Conservation (phyloP, 2,797 vertebrate genomes). For the Ambastaia sidthimunki region DNA sequence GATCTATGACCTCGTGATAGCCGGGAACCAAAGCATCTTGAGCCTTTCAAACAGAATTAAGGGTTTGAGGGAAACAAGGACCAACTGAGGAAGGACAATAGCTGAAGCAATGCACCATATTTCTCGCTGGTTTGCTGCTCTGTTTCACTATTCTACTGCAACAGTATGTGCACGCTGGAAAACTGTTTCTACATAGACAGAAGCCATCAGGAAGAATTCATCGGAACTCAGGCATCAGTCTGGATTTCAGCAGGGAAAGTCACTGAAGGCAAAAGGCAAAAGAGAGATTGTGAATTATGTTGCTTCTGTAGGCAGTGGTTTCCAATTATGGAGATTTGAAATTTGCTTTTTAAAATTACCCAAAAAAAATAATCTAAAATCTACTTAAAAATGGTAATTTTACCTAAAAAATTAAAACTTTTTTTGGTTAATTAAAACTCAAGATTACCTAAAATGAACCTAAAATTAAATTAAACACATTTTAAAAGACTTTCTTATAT, state of each 20-base stretch:
- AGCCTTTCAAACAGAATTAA: slow-evolving; percentile 54
- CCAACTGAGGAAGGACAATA: background rate
- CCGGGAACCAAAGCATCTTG: slow-evolving; percentile 53
- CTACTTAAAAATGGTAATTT: too few relatives aligned
- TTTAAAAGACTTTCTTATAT: too few relatives aligned
- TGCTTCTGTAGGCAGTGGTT: background rate
- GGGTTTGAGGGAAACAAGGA: background rate
- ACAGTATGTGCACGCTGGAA: slow-evolving; percentile 4
- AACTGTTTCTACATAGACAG: background rate
- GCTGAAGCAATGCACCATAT: background rate
- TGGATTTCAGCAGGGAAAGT: background rate
- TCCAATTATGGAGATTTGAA: background rate
- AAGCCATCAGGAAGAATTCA: background rate
- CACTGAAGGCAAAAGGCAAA: background rate
- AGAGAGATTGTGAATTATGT: background rate
- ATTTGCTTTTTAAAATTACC: background rate
- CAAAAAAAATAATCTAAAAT: too few relatives aligned
- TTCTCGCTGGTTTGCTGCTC: background rate
- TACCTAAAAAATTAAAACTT: too few relatives aligned
- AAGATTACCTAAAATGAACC: too few relatives aligned
- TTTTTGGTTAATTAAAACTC: too few relatives aligned
- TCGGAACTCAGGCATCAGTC: background rate
- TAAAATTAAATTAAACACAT: too few relatives aligned
- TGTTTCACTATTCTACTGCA: background rate
- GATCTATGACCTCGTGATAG: slow-evolving; percentile 54